phyloP scores from a whole-genome alignment of 2,797 vertebrate species.

The Thripadectes ignobilis region DNA sequence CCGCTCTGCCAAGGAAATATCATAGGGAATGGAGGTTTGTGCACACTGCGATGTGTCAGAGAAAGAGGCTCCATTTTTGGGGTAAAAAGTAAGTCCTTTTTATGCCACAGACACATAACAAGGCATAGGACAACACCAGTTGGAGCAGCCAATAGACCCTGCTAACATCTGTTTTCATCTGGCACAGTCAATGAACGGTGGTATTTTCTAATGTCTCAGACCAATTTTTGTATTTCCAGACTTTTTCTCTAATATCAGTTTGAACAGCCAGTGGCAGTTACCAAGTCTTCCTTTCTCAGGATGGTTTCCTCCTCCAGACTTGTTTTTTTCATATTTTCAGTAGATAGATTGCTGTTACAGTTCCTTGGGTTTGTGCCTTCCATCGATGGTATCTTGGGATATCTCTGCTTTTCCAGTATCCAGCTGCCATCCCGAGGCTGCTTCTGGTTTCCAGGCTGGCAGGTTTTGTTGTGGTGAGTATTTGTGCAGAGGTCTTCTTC shows the following conservation, averaged over 20 bases:
- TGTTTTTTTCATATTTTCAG: background rate
- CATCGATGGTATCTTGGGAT: accelerated
- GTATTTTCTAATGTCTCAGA: background rate
- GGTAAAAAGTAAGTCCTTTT: background rate
- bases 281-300: background rate
- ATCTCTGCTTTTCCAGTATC: background rate
- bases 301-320: background rate
- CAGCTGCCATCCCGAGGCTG: background rate
- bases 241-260: background rate
- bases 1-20: background rate
- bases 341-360: background rate
- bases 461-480: background rate
- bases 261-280: background rate
- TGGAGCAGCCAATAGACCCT: background rate
- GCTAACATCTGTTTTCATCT: background rate
- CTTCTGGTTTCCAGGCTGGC: background rate
- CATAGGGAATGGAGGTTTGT: accelerated
- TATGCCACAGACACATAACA: background rate
- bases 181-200: background rate
- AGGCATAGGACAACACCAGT: background rate
- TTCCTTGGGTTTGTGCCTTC: background rate
- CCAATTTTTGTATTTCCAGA: background rate
- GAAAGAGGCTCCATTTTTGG: background rate
- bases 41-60: background rate
- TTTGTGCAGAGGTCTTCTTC: background rate